Base-by-base conservation (phyloP, 2,888 invertebrate genomes). In the Dicyrtoma fusca region DNA sequence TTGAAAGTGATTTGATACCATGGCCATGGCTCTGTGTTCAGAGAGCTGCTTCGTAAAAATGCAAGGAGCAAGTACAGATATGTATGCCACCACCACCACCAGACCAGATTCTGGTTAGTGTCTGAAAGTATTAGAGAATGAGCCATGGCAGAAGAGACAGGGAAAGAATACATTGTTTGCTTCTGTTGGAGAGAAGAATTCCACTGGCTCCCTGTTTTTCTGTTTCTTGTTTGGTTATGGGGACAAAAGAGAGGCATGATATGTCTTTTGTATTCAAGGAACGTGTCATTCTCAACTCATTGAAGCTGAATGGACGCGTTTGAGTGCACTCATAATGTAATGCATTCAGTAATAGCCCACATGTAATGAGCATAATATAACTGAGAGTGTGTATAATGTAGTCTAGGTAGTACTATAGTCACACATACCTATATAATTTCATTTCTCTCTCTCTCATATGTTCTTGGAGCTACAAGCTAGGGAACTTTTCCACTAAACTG, bases 181-280 rank as follows among this genome's bases (percentile, higher is more conserved):
- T 49, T 17, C 13, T 49, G 34, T 3, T 34, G 34, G 34, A 34
- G 34, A 34, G 34, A 34, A 34, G 34, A 34, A 34, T 34, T 34
- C 34, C 34, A 34, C 34, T 34, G 34, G 34, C 34, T 34, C 34
- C 34, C 34, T 34, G 8, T 34, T 34, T 34, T 34, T 34, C 34
- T 49, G 11, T 49, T 49, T 49, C 49, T 25, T 64, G 14, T 49
- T 17, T 51, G 23, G 47, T 14, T 64, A 25, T n/a, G 51, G 47
- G 26, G 21, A 65, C 51, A 65, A 65, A 51, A 65, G 65, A 47
- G 64, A 66, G 53, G 53, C 53, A 66, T 66, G 66, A 55, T 66
- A 19, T 14, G 66, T 55, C 66, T 42, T 53, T 66, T 66, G 34
- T 42, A n/a, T 66, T 66, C 23, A 68, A 45, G 45, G 25, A 68